phyloP scores from a whole-genome alignment of 2,113 vertebrate genomes.

The Arvicanthis niloticus region DNA sequence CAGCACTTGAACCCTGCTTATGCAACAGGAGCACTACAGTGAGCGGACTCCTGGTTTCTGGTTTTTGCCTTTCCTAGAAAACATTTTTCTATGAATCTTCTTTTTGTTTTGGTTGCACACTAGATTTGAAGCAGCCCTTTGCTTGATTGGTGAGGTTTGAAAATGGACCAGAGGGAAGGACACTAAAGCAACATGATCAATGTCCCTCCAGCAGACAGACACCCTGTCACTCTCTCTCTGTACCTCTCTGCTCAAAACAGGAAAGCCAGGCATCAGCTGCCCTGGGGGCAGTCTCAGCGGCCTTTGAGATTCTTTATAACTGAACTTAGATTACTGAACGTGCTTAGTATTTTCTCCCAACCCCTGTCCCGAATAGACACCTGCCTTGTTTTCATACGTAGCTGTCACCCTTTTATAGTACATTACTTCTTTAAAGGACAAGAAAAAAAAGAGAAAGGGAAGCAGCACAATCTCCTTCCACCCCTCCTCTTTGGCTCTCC shows the following conservation, averaged over 20 bases:
- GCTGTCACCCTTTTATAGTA: neutral
- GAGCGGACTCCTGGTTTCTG: conserved; percentile 21
- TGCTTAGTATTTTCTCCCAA: neutral
- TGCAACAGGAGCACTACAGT: neutral
- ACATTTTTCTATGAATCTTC: conserved; percentile 45
- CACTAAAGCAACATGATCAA: neutral
- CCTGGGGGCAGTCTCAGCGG: neutral
- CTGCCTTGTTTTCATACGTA: neutral
- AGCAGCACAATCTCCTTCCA: neutral
- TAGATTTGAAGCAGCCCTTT: neutral
- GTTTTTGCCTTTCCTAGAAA: conserved; percentile 74
- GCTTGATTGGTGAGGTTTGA: neutral
- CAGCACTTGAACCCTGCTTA: neutral
- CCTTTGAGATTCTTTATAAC: conserved; percentile 30
- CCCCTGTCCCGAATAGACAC: neutral
- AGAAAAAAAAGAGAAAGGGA: neutral
- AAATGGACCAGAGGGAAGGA: neutral
- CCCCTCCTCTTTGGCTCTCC: neutral
- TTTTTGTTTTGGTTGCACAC: neutral
- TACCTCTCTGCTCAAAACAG: neutral
- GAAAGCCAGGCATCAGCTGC: neutral
- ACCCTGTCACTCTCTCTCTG: neutral
- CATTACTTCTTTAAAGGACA: neutral
- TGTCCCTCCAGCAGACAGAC: neutral
- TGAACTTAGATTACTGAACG: neutral